These are phyloP conservation scores for Cinclus mexicanus DNA, from an alignment of 2,113 vertebrate species.

Conservation along the genomic window DNA sequence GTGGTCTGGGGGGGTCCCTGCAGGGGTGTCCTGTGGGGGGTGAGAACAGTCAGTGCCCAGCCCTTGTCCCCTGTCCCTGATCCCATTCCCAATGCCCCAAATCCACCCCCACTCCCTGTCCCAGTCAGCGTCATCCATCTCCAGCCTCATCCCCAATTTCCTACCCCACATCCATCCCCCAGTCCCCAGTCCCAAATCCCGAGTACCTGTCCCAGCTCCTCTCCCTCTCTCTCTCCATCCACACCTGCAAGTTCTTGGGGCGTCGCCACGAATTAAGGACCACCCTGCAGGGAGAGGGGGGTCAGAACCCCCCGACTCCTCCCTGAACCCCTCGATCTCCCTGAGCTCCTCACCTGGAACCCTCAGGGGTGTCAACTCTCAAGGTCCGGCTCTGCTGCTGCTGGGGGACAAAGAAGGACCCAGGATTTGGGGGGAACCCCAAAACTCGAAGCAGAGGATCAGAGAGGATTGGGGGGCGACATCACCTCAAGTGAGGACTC, in stretches of 20 bases:
- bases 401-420: background rate
- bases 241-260: background rate
- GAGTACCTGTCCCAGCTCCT: background rate
- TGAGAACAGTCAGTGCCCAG: background rate
- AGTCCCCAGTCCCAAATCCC: background rate
- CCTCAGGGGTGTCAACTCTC: background rate
- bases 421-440: background rate
- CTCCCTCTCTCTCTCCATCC: background rate
- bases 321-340: too few relatives aligned
- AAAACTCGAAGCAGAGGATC: background rate
- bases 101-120: too few relatives aligned
- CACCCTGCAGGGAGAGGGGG: background rate
- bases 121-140: too few relatives aligned
- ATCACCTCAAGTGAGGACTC: background rate
- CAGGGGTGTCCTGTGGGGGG: background rate
- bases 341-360: background rate
- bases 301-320: too few relatives aligned
- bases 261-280: background rate
- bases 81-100: background rate
- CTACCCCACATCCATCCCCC: background rate
- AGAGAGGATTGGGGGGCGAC: too few relatives aligned
- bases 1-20: background rate
- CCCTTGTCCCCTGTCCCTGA: background rate
- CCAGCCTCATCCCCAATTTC: background rate
- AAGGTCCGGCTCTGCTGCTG: background rate